Evolutionary conservation across 2,113 vertebrate genomes (phyloP).

Genomic region (Suncus etruscus): DNA sequence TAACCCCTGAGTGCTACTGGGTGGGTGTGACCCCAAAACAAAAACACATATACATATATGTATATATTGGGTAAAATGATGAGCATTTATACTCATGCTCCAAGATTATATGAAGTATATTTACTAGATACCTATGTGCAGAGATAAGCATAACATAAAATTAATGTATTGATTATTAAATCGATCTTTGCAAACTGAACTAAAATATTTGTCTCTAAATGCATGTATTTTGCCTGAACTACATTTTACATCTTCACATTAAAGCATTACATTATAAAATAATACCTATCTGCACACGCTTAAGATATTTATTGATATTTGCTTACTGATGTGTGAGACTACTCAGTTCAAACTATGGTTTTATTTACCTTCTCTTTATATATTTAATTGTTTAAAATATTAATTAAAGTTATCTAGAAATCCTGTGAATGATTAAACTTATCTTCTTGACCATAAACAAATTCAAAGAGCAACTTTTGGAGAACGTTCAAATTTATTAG

Average conservation of each 20-base stretch:
- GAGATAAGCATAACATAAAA: conserved; percentile 48
- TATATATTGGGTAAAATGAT: background rate
- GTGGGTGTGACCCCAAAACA: too few relatives aligned
- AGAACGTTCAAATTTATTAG: conserved; percentile 79
- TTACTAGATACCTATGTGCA: background rate
- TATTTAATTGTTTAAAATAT: conserved; percentile 75
- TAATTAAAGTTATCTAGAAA: conserved; percentile 74
- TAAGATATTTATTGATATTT: background rate
- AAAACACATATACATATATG: too few relatives aligned
- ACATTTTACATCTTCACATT: background rate
- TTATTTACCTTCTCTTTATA: conserved; percentile 60
- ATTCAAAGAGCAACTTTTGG: conserved; percentile 78
- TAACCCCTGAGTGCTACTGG: too few relatives aligned
- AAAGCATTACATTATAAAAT: conserved; percentile 43
- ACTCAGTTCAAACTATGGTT: conserved; percentile 32
- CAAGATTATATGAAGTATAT: conserved; percentile 51
- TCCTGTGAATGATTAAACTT: conserved; percentile 74
- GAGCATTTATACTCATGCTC: conserved; percentile 38
- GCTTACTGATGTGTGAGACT: conserved; percentile 38
- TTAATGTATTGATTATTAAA: conserved; percentile 56
- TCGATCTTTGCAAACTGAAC: conserved; percentile 53
- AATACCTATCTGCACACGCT: conserved; percentile 25
- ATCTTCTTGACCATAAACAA: conserved; percentile 80
- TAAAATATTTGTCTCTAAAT: conserved; percentile 62
- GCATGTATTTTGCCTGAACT: background rate